phyloP scores from a whole-genome alignment of 2,113 vertebrate genomes.

The Pongo pygmaeus region DNA sequence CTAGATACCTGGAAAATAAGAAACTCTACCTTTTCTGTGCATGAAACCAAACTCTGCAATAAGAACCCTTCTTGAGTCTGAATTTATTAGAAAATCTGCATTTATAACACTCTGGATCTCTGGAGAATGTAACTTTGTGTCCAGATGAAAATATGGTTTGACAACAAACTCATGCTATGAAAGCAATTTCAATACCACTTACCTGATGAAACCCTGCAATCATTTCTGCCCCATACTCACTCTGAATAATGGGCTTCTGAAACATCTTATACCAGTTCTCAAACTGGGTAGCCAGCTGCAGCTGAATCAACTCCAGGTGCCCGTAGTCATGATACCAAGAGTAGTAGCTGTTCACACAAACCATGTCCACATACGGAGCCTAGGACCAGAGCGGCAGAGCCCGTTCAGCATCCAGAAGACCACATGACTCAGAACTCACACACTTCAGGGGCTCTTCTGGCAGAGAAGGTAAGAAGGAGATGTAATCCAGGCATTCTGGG shows the following conservation, averaged over 20 bases:
- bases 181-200: slow-evolving; percentile 46
- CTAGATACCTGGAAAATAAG: neutral
- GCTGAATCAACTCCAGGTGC: slow-evolving; percentile 91
- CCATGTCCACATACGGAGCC: slow-evolving; percentile 89
- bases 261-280: slow-evolving; percentile 70
- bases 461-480: neutral
- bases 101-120: neutral
- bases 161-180: neutral
- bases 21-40: neutral
- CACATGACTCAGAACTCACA: fast-evolving
- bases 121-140: neutral
- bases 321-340: slow-evolving; percentile 96
- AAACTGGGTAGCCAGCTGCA: slow-evolving; percentile 92
- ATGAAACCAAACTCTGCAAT: neutral
- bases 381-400: neutral
- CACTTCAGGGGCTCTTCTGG: fast-evolving
- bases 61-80: neutral
- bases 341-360: slow-evolving; percentile 97
- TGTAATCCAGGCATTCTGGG: too few species aligned
- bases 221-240: slow-evolving; percentile 94
- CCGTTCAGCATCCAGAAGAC: fast-evolving
- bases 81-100: neutral
- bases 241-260: slow-evolving; percentile 95
- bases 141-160: neutral
- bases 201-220: slow-evolving; percentile 92